phyloP scores from a whole-genome alignment of 2,888 invertebrate genomes.

The Masnerella sp. region DNA sequence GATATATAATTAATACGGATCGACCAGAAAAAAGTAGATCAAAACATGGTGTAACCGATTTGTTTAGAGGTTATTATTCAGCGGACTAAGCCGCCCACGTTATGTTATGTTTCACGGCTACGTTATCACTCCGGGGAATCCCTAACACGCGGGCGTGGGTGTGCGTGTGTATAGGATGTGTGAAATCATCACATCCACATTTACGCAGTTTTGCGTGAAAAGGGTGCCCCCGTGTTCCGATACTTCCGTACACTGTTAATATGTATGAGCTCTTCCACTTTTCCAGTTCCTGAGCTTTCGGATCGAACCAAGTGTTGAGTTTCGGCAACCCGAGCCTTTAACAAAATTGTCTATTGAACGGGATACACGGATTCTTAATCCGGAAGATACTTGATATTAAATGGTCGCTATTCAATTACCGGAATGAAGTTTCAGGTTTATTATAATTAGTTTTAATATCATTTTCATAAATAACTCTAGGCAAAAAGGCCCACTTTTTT shows the following conservation, averaged over 20 bases:
- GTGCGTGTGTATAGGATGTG: constrained; percentile 57
- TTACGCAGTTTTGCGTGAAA: constrained; percentile 40
- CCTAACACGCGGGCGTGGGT: constrained; percentile 39
- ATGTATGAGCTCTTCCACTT: constrained; percentile 12
- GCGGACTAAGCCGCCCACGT: constrained; percentile 58
- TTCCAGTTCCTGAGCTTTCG: constrained; percentile 8
- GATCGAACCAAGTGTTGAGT: constrained; percentile 19
- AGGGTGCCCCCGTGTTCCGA: constrained; percentile 14
- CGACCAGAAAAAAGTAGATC: constrained; percentile 65
- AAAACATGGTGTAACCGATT: constrained; percentile 53
- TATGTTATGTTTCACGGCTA: constrained; percentile 30
- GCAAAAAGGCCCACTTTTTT: no score
- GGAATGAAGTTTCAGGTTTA: no score
- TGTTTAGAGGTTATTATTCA: constrained; percentile 60
- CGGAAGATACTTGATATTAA: no score
- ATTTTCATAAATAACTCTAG: no score
- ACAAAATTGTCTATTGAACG: no score
- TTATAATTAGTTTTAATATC: no score
- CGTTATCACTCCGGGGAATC: constrained; percentile 63
- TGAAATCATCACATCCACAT: constrained; percentile 44
- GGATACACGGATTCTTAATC: no score
- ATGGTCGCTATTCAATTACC: no score
- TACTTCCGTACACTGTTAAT: constrained; percentile 24
- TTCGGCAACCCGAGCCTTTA: no score
- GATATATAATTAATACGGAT: constrained; percentile 63